These are phyloP conservation scores for Neodon shergylaensis DNA, from an alignment of 2,113 vertebrate species.

Conservation along the genomic window DNA sequence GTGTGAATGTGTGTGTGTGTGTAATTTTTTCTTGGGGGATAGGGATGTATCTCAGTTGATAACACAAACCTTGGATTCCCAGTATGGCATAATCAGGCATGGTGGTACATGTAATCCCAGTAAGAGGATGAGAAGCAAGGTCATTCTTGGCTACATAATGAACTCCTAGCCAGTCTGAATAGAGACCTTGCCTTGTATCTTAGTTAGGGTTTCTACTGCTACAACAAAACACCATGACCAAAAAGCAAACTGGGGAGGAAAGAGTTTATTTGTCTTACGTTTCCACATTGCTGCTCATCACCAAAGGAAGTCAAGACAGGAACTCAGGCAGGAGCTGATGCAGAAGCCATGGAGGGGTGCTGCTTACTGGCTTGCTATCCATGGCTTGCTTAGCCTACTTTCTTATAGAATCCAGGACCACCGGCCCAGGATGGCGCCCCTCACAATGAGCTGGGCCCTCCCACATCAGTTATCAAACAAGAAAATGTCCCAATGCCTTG, in stretches of 20 bases:
- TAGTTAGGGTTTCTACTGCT: background rate
- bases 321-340: background rate
- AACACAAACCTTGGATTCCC: background rate
- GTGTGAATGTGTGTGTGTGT: too few species aligned
- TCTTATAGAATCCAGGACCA: background rate
- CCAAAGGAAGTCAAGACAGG: background rate
- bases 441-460: background rate
- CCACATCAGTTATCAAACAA: background rate
- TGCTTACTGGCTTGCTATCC: background rate
- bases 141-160: background rate
- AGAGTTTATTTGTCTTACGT: background rate
- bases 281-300: background rate
- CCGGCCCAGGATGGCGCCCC: background rate
- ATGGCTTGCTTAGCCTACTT: background rate
- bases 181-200: background rate
- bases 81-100: background rate
- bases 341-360: background rate
- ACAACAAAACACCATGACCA: background rate
- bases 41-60: background rate
- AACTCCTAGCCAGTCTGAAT: background rate
- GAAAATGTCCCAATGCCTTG: background rate
- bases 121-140: background rate
- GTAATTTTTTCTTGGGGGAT: too few species aligned
- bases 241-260: background rate
- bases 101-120: background rate